These are phyloP conservation scores for Nyctibius bracteatus DNA, from an alignment of 2,113 vertebrate genomes.

Conservation along the genomic window DNA sequence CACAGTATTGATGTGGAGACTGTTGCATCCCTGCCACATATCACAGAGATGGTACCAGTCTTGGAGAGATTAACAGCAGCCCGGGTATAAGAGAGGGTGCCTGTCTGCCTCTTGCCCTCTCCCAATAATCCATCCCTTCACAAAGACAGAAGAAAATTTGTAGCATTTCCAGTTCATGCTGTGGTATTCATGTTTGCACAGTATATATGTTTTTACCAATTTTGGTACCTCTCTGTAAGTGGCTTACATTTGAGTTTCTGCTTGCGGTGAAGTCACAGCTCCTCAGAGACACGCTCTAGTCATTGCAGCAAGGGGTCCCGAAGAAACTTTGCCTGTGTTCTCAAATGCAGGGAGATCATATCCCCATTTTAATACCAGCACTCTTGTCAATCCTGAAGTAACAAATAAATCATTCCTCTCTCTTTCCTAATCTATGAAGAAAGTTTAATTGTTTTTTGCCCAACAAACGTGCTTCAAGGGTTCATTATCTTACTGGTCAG, in stretches of 20 bases:
- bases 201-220: neutral
- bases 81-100: neutral
- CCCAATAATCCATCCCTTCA: neutral
- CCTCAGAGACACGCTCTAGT: neutral
- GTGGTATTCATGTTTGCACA: neutral
- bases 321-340: neutral
- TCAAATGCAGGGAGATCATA: neutral
- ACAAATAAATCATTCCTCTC: neutral
- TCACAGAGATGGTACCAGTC: neutral
- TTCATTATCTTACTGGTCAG: neutral
- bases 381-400: neutral
- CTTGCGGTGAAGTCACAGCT: neutral
- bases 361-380: neutral
- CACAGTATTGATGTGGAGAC: neutral
- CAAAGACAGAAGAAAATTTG: neutral
- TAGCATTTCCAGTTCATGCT: neutral
- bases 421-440: neutral
- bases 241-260: neutral
- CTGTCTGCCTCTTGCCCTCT: neutral
- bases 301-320: neutral
- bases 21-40: neutral
- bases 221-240: neutral
- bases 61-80: neutral
- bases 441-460: neutral
- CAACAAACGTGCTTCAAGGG: fast-evolving